A percentile compares a stretch with the other conserved stretches of the same genome.
Evolutionary conservation across 2,113 vertebrate species (phyloP).

Genomic region (Cervus canadensis): DNA sequence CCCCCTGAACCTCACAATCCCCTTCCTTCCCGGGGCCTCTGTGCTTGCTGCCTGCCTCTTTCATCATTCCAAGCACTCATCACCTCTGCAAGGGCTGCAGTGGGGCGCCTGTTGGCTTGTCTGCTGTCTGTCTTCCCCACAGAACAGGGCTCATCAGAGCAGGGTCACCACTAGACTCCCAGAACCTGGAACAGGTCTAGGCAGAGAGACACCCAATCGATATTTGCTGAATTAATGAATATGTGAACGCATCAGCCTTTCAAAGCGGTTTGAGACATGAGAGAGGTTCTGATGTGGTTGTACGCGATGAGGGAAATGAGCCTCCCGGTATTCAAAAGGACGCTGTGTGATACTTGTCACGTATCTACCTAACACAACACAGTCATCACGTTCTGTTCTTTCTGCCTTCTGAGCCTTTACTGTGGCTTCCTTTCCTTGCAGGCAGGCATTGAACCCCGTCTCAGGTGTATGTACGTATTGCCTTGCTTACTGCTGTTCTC

Average conservation of each 20-base stretch:
- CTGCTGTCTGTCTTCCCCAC: neutral
- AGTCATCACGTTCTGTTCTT: accelerated
- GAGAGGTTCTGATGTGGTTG: neutral
- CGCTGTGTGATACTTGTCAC: neutral
- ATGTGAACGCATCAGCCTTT: neutral
- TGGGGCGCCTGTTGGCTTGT: accelerated
- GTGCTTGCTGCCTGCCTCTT: neutral
- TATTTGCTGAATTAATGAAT: neutral
- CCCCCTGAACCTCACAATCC: neutral
- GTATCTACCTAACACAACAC: neutral
- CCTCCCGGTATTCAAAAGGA: neutral
- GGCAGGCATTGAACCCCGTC: neutral
- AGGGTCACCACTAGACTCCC: neutral
- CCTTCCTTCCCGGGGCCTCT: neutral
- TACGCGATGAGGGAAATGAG: neutral
- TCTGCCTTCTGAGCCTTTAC: neutral
- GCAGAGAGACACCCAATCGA: neutral
- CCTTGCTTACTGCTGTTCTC: neutral
- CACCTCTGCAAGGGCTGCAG: no score
- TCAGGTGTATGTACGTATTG: accelerated
- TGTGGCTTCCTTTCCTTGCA: neutral
- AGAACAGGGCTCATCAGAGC: neutral
- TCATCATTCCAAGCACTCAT: neutral
- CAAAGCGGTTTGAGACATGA: neutral
- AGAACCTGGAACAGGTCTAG: neutral